Percentiles rank a stretch among this genome's conserved stretches.
Conservation (phyloP, 37 sponge, comb jelly and placozoan genomes). For the Halichondria panicea region DNA sequence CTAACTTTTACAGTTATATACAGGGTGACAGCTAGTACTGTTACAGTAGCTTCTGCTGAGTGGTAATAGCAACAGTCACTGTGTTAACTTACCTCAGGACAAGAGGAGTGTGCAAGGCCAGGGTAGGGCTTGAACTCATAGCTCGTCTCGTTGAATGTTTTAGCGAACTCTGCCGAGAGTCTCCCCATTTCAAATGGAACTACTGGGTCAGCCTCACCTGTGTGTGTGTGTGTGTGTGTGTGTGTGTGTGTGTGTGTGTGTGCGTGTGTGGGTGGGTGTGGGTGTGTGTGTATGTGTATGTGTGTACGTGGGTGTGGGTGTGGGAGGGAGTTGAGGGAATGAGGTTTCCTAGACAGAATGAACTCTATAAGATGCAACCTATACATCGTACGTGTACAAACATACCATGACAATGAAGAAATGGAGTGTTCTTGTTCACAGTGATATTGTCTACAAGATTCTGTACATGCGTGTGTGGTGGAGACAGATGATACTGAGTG, state of each 20-base stretch:
- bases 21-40: no score
- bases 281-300: neutral
- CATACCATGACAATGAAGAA: slow-evolving; percentile 84
- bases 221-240: no score
- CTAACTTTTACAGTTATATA: no score
- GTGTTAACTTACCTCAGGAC: slow-evolving; percentile 69
- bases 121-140: slow-evolving; percentile 63
- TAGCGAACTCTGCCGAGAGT: slow-evolving; percentile 35
- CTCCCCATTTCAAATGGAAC: slow-evolving; percentile 50
- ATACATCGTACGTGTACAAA: neutral
- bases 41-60: no score
- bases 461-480: neutral
- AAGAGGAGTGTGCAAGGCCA: slow-evolving; percentile 64
- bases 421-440: slow-evolving; percentile 61
- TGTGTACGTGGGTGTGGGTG: neutral
- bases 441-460: slow-evolving; percentile 35
- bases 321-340: neutral
- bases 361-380: neutral
- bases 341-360: neutral
- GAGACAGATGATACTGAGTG: no score
- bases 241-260: no score
- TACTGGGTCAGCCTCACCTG: slow-evolving; percentile 64
- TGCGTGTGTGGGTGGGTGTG: neutral
- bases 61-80: no score
- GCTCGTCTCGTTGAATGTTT: slow-evolving; percentile 56